Percentiles rank a stretch among this genome's conserved stretches.
phyloP scores from a whole-genome alignment of 2,888 invertebrate species.

The Uloborus plumipes region DNA sequence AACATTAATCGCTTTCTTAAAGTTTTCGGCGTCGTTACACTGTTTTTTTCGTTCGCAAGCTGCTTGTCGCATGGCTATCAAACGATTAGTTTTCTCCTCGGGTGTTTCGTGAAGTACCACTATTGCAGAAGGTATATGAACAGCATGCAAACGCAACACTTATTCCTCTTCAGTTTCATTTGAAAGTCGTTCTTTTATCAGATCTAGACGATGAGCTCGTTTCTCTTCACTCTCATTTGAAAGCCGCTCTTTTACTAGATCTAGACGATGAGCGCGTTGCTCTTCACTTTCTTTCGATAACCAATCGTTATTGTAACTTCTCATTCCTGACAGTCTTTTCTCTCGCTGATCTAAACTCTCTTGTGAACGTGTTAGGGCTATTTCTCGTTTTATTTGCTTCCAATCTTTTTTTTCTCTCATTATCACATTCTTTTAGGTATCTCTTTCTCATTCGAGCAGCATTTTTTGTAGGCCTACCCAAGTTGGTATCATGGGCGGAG shows the following conservation, averaged over 20 bases:
- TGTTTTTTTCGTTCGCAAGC: not conserved
- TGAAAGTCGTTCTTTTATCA: conserved; percentile 1
- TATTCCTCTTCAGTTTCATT: not conserved
- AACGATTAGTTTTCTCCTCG: conserved; percentile 2
- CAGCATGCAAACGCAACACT: not conserved
- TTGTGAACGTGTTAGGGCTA: not conserved
- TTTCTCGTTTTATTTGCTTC: not conserved
- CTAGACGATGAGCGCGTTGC: not conserved
- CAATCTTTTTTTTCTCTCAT: not conserved
- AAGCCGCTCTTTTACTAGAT: not conserved
- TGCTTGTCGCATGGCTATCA: not conserved
- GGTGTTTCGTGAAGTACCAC: not conserved
- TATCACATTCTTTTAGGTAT: not conserved
- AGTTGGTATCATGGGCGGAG: too few species aligned
- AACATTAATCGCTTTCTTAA: not conserved
- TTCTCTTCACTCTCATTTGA: conserved; percentile 4
- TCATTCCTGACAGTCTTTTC: not conserved
- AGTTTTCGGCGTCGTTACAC: conserved; percentile 1
- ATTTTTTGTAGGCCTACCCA: not conserved
- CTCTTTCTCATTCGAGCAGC: not conserved
- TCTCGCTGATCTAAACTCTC: not conserved
- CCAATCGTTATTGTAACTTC: not conserved
- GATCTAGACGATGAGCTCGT: conserved; percentile 1
- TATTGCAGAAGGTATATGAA: not conserved
- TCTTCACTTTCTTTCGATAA: not conserved